Base-by-base conservation (phyloP, 1,140 invertebrate species). In the Stratiolaelaps scimitus region DNA sequence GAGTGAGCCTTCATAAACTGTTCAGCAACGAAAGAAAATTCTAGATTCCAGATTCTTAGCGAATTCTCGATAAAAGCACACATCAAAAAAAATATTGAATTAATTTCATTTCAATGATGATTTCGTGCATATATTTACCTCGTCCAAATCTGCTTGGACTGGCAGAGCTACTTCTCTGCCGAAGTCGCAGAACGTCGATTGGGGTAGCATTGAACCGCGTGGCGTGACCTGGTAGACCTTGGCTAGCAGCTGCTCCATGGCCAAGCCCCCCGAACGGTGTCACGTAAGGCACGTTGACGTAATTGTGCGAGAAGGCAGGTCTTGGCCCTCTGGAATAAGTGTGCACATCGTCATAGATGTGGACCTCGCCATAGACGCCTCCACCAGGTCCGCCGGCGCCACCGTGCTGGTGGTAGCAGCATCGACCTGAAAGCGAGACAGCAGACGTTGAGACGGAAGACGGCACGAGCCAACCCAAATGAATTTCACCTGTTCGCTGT, bases 231-330 rank as follows among this genome's bases (percentile, higher is more conserved):
- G 53, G 53, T 26, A 60, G 34, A 34, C 53, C 53, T 15, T 60
- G 53, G 10, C 34, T 40, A 4, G 34, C 10, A 40, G 34, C 10
- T 40, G 34, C 5, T 40, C 10, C 34, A 10, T 40, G 34, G 15
- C 23, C 53, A 60, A 29, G 53, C 26, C 15, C 53, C 26, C 34
- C 26, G 53, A 60, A 60, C 53, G 53, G 53, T 60, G 53, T 60
- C 17, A 60, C 53, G 53, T 60, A 60, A 60, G 53, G 53, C 53
- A 60, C 53, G 53, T 60, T 60, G 15, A 60, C 53, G 53, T 60
- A 60, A 23, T 60, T 60, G 53, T 60, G 53, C 34, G 53, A 60
- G 26, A 29, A 60, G 15, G 53, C 53, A 10, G 53, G 26, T 15
- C 53, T 26, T 20, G 53, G 53, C 23, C 53, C 53, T 10, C 53